Base-by-base conservation (phyloP, 2,113 vertebrate genomes). In the Actinemys pallida region DNA sequence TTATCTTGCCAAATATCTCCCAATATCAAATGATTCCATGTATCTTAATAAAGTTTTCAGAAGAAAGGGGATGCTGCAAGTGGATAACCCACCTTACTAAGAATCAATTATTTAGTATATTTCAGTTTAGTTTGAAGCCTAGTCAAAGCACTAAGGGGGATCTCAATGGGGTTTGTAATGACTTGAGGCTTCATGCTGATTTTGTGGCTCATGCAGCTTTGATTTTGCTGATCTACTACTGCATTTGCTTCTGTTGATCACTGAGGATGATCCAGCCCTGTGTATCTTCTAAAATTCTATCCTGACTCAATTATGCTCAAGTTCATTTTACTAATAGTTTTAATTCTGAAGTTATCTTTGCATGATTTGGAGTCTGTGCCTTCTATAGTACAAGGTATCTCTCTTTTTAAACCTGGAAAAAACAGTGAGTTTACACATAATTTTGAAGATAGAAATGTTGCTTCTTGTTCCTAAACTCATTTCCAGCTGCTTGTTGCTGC, bases 91-190 rank as follows among this genome's bases (percentile, higher is more conserved):
- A 79, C 14, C 16, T 95, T 90, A 92, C 92, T 93, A 80, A 80
- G 76, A 96, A 87, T 86, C 90, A 96, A 95, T 96, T 97, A 93
- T 96, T 97, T 96, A 49, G 93, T 97, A 96, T 94, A 95, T 95
- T 97, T 86, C 90, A 95, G 84, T 93, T 91, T 95, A 93, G 86
- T 81, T 80, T 95, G 85, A 90, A 81, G 92, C 83, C 87, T 96
- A 95, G 49, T 86, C 93, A 83, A 95, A 83, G 84, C 12, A 59
- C 88, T 90, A 96, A 96, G 83, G 49, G 93, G 56, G 93, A 81
- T 97, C 88, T 95, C 96, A 96, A 29, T 96, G 49, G 87, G 4
- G 11, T 97, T 93, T 96, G n/a, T 97, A 98, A 97, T 96, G 95
- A 96, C 90, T 94, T 96, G 83, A 87, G 3, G 27, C 52, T 96